These are phyloP conservation scores for Onychomys arenicola DNA, from an alignment of 2,797 vertebrate genomes.

Conservation along the genomic window DNA sequence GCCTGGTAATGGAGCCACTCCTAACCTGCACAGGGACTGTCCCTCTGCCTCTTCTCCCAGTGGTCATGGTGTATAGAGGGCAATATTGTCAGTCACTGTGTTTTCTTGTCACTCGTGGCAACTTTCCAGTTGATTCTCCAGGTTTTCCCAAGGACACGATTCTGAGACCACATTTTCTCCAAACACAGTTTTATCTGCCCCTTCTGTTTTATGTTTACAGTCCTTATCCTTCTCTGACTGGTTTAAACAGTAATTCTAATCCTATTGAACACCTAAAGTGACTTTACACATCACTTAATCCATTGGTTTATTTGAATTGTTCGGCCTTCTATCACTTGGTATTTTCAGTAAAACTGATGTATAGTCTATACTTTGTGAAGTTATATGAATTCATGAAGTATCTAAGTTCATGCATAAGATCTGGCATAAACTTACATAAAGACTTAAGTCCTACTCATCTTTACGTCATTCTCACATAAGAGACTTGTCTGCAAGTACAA, in stretches of 20 bases:
- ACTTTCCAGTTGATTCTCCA: not conserved
- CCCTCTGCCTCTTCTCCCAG: not conserved
- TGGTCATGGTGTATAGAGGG: no score
- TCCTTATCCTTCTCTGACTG: not conserved
- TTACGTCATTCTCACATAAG: not conserved
- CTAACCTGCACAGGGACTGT: not conserved
- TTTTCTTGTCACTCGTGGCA: not conserved
- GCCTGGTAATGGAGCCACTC: not conserved
- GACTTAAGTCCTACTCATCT: not conserved
- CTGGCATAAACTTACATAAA: not conserved
- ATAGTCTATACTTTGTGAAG: not conserved
- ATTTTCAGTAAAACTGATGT: not conserved
- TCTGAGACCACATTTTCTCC: not conserved
- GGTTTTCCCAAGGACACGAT: not conserved
- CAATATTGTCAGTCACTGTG: not conserved
- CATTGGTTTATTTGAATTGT: not conserved
- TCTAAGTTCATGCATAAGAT: not conserved
- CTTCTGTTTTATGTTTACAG: not conserved
- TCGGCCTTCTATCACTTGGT: not conserved
- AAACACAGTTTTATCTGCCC: not conserved
- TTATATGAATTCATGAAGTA: not conserved
- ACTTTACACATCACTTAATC: not conserved
- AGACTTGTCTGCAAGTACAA: not conserved
- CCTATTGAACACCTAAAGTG: not conserved
- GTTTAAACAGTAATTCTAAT: no score